Conservation (phyloP, 2,888 invertebrate species). For the Gryllus longicercus region DNA sequence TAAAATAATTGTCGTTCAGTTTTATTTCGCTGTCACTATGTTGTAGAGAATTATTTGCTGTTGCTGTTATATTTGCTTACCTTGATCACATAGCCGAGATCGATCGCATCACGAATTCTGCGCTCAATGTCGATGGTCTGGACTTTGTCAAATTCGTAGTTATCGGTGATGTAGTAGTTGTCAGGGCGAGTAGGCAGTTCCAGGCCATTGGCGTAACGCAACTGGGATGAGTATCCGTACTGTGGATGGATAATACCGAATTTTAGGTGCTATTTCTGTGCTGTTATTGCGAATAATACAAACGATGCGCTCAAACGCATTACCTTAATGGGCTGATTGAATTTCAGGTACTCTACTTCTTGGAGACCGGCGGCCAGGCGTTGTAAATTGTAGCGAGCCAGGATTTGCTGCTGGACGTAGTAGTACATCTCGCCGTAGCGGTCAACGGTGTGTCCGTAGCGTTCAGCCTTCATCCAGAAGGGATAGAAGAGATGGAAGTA, state of each 20-base stretch:
- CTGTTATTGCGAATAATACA: no score
- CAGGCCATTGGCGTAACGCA: conserved; percentile 55
- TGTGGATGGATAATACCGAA: not conserved
- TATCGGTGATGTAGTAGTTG: conserved; percentile 49
- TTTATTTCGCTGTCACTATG: not conserved
- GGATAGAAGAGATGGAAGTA: conserved; percentile 64
- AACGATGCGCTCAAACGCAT: not conserved
- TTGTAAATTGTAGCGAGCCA: conserved; percentile 62
- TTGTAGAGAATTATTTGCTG: not conserved
- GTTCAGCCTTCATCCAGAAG: conserved; percentile 58
- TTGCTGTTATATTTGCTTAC: conserved; percentile 5
- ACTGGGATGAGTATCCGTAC: conserved; percentile 54
- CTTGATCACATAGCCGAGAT: conserved; percentile 29
- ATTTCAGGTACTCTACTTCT: conserved; percentile 60
- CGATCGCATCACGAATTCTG: conserved; percentile 58
- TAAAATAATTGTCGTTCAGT: no score
- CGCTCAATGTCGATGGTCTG: conserved; percentile 53
- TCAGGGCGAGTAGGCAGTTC: conserved; percentile 54
- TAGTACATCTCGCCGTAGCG: conserved; percentile 58
- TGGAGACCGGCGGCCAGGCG: conserved; percentile 66
- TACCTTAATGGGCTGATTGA: conserved; percentile 43
- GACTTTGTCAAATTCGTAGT: conserved; percentile 46
- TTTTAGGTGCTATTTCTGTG: not conserved
- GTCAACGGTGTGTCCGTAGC: conserved; percentile 54
- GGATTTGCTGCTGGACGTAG: conserved; percentile 40